Base-by-base conservation (phyloP, 2,797 vertebrate species). In the Scolopax bukidnonensis region DNA sequence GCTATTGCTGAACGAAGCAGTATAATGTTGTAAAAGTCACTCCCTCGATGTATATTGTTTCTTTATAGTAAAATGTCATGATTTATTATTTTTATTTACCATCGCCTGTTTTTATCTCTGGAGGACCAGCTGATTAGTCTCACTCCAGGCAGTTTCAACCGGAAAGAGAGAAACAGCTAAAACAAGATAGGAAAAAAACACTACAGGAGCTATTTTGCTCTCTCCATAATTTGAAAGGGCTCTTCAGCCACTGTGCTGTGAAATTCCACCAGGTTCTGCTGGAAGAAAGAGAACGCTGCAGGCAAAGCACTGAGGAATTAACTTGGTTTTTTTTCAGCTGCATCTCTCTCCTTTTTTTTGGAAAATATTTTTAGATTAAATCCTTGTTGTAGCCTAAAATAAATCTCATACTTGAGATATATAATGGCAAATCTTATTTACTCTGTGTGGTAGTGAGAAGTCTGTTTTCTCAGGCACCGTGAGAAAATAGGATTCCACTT, bases 51-150 rank as follows among this genome's bases (percentile, higher is more conserved):
- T 57, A 67, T 53, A 57, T 53, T 32, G 20, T 60, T 75, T 56
- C 67, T 88, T 78, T 71, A 82, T 24, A 82, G 76, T 90, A 85
- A 92, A 85, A 92, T 85, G 40, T 53, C 33, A 57, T 79, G 84
- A 95, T 88, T 92, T 79, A 82, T 79, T 90, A 74, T 92, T 90
- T 88, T 87, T 94, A 82, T 94, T 90, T 90, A 80, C 48, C 41
- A 53, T 27, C 0, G 5, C 80, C 79, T 70, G 57, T 27, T 65
- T 56, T 71, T n/a, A 33, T 41, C 82, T 75, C 89, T 61, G 67
- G 70, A 90, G 79, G 67, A 90, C 82, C 3, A 67, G 84, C 71
- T 95, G 92, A 92, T 88, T 81, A 84, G 71, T 92, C 90, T 90
- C 80, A 92, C 63, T 95, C 92, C 71, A 92, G 94, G 92, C 92